These are phyloP conservation scores for Ectropis grisescens DNA, from an alignment of 1,140 invertebrate species.

Conservation along the genomic window DNA sequence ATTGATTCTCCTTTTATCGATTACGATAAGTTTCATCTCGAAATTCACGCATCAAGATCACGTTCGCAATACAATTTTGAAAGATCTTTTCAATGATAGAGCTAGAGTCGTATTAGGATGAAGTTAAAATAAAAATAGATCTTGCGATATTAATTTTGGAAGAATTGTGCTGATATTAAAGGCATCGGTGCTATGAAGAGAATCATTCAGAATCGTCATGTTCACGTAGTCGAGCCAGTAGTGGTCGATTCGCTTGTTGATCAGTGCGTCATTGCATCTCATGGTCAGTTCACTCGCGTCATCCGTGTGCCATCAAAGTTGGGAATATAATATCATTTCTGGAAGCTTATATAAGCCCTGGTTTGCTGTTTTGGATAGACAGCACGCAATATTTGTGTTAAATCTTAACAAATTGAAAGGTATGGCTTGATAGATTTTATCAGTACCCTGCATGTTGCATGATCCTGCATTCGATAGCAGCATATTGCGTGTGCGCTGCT, in stretches of 20 bases:
- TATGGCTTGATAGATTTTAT: no score
- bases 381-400: no score
- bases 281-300: conserved; percentile 36
- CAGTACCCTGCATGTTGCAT: no score
- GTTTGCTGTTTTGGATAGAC: no score
- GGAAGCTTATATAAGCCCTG: no score
- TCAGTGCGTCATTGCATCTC: conserved; percentile 29
- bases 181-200: conserved; percentile 54
- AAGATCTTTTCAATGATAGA: conserved; percentile 41
- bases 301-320: conserved; percentile 58
- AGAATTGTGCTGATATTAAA: conserved; percentile 35
- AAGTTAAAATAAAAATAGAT: conserved; percentile 38
- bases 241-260: conserved; percentile 40
- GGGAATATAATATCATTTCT: no score
- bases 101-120: conserved; percentile 40
- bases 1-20: conserved; percentile 42
- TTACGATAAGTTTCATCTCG: conserved; percentile 41
- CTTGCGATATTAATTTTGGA: conserved; percentile 29
- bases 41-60: conserved; percentile 34
- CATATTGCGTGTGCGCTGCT: no score
- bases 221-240: conserved; percentile 39
- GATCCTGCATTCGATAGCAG: no score
- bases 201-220: conserved; percentile 30
- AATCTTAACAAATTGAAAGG: no score
- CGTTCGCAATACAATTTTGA: conserved; percentile 3